phyloP scores from a whole-genome alignment of 2,888 invertebrate species.

The Lepetodrilus schrolli region DNA sequence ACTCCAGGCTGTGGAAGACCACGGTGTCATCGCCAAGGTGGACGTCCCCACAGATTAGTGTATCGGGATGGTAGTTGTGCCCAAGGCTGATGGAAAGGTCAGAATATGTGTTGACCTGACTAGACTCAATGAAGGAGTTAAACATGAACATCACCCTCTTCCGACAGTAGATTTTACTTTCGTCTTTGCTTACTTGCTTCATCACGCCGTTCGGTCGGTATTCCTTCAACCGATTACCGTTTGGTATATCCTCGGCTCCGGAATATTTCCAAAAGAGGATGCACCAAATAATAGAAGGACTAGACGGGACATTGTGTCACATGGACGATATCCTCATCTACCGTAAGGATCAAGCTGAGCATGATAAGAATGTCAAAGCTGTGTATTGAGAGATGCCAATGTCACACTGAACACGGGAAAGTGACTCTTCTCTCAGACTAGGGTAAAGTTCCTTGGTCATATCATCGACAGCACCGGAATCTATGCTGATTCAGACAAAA shows the following conservation, averaged over 20 bases:
- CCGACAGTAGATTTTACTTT: constrained; percentile 33
- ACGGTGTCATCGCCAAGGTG: constrained; percentile 62
- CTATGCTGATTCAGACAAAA: too few species aligned
- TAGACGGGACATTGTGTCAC: constrained; percentile 35
- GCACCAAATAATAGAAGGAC: constrained; percentile 50
- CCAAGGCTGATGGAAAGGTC: constrained; percentile 44
- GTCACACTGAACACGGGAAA: constrained; percentile 35
- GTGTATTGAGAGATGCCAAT: constrained; percentile 31
- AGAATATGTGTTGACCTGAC: constrained; percentile 41
- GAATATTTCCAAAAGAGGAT: constrained; percentile 75
- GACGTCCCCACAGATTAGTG: constrained; percentile 69
- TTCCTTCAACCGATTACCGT: constrained; percentile 48
- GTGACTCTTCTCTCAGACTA: too few species aligned
- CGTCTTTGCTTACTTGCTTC: constrained; percentile 47
- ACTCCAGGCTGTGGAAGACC: constrained; percentile 54
- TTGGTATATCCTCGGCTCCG: constrained; percentile 70
- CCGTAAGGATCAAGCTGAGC: constrained; percentile 28
- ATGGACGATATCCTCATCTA: constrained; percentile 41
- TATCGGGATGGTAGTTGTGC: constrained; percentile 68
- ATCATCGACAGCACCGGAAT: too few species aligned
- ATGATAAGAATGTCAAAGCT: constrained; percentile 33
- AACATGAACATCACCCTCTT: constrained; percentile 33
- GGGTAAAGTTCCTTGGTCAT: too few species aligned
- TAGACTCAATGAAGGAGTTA: constrained; percentile 36
- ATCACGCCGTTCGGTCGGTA: constrained; percentile 55